These are phyloP conservation scores for Cryptocephalus primarius DNA, from an alignment of 2,888 invertebrate genomes.

Conservation along the genomic window DNA sequence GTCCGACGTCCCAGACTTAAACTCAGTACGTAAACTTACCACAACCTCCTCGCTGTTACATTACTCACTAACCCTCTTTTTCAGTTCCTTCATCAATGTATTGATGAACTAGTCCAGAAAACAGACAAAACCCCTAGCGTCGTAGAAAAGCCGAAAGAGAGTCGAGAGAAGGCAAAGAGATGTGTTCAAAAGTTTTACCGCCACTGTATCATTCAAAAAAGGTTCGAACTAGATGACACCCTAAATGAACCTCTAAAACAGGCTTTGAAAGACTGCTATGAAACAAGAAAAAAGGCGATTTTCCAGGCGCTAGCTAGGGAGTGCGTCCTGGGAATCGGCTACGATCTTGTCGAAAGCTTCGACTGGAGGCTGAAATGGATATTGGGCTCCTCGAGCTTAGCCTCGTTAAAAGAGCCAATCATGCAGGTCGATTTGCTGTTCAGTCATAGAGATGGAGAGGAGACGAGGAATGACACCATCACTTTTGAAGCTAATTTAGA, in stretches of 20 bases:
- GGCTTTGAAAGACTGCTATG: conserved; percentile 22
- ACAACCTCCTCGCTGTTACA: no score
- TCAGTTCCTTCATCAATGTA: conserved; percentile 33
- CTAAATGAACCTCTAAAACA: conserved; percentile 9
- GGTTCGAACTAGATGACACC: conserved; percentile 13
- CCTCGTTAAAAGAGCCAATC: conserved; percentile 38
- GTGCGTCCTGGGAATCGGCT: conserved; percentile 26
- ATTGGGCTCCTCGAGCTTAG: conserved; percentile 42
- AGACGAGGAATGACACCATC: conserved; percentile 15
- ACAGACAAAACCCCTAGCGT: conserved; percentile 21
- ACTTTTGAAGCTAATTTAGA: conserved; percentile 33
- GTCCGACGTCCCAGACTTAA: conserved; percentile 13
- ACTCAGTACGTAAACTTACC: conserved; percentile 9
- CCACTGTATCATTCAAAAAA: conserved; percentile 19
- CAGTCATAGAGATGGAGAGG: conserved; percentile 12
- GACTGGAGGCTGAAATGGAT: conserved; percentile 46
- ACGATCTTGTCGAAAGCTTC: conserved; percentile 36
- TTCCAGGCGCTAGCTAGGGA: conserved; percentile 23
- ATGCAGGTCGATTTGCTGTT: conserved; percentile 39
- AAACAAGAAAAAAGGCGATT: conserved; percentile 29
- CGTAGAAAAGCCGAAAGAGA: conserved; percentile 28
- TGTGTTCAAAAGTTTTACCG: conserved; percentile 27
- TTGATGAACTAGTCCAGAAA: conserved; percentile 28
- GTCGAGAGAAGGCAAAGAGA: conserved; percentile 22
- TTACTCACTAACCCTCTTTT: no score